A percentile compares a stretch with the other conserved stretches of the same genome.
These are phyloP conservation scores for Chrysina gloriosa DNA, from an alignment of 2,888 invertebrate genomes.

Conservation along the genomic window DNA sequence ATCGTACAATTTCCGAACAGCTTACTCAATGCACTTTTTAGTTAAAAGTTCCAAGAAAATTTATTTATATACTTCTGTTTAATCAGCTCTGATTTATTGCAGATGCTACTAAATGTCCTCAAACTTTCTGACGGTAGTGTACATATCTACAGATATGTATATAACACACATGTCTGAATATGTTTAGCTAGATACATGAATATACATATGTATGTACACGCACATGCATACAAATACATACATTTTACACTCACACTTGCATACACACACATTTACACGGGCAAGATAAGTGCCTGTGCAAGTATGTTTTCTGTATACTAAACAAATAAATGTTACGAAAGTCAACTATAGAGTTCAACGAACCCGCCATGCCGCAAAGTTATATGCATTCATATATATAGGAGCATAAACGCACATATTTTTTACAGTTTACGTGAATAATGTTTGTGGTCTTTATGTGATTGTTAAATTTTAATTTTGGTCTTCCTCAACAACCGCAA, in stretches of 20 bases:
- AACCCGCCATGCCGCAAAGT: slow-evolving; percentile 36
- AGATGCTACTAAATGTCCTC: too few species aligned
- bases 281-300: slow-evolving; percentile 40
- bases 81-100: too few species aligned
- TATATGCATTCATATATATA: slow-evolving; percentile 22
- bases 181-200: slow-evolving; percentile 8
- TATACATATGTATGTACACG: slow-evolving; percentile 10
- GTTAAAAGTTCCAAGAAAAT: too few species aligned
- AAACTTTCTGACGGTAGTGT: too few species aligned
- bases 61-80: too few species aligned
- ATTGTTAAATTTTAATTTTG: slow-evolving; percentile 12
- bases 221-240: neutral
- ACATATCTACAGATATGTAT: too few species aligned
- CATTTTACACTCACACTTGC: slow-evolving; percentile 13
- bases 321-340: slow-evolving; percentile 47
- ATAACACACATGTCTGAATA: neutral
- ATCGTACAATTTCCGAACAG: too few species aligned
- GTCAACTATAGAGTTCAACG: slow-evolving; percentile 43
- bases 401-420: slow-evolving; percentile 9
- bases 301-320: slow-evolving; percentile 45
- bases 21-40: too few species aligned
- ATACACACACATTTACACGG: slow-evolving; percentile 37
- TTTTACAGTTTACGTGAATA: slow-evolving; percentile 28
- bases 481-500: too few species aligned
- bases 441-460: slow-evolving; percentile 17